Base-by-base conservation (phyloP, 2,888 invertebrate genomes). In the Nipponacmea schrenckii region DNA sequence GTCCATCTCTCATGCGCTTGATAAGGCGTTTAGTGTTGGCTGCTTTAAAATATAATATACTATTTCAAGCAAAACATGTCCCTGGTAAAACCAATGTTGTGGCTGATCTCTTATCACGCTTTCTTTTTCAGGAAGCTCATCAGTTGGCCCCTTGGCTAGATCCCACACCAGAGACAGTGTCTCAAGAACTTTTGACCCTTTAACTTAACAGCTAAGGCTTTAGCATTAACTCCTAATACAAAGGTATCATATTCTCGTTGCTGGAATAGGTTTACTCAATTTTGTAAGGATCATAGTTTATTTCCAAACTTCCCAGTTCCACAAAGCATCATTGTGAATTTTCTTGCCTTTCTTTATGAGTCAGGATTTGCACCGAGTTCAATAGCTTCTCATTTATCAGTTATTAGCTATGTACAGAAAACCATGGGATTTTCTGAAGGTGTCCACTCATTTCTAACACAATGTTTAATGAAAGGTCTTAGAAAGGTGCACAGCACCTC, bases 91-190 rank as follows among this genome's bases (percentile, higher is more conserved):
- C 66, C 50, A 63, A 66, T 70, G 46, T 65, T 10, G 50, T 72
- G 48, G 70, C 67, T 62, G 74, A 75, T 70, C 26, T 44, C n/a
- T 20, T 72, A 7, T 68, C 70, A 44, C 68, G 70, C 48, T 76
- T 75, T 64, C 31, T 68, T 46, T 71, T 73, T 69, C 76, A 76
- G 74, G 68, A 62, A 31, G 74, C 76, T 39, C 31, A n/a, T 15
- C 31, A 46, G 7, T 26, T 48, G 39, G 73, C 76, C 5, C 73
- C 76, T 20, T 64, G 31, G 64, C 45, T 74, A n/a, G 56, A 56
- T 24, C 64, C 17, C 14, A 46, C 12, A 17, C 46, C 46, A 15
- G 14, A 46, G 17, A 17, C 46, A 12, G 46, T 46, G 12, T 46
- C 14, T 17, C 46, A 46, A 12, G 17, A 12, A 12, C 12, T 15